These are phyloP conservation scores for Toxotes chatareus DNA, from an alignment of 2,113 vertebrate species.

Conservation along the genomic window DNA sequence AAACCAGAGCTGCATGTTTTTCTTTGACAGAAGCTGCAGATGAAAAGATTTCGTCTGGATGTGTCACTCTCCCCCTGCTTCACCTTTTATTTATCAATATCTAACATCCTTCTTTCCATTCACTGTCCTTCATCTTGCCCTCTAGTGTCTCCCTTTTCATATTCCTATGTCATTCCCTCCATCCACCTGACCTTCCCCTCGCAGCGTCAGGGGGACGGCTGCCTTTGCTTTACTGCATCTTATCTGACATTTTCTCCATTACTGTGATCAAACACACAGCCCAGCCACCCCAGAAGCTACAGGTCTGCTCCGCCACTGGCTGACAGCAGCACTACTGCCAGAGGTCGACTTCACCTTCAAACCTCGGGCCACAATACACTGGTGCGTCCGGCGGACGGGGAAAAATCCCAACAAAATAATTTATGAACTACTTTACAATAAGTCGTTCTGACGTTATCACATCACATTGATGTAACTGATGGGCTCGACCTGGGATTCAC, in stretches of 20 bases:
- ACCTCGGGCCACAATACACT: background rate
- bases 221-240: constrained; percentile 38
- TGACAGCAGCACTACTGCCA: background rate
- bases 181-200: background rate
- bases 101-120: constrained; percentile 8
- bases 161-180: constrained; percentile 15
- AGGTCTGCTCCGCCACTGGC: constrained; percentile 3
- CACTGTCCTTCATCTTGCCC: constrained; percentile 1
- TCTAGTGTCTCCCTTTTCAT: constrained; percentile 10
- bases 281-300: constrained; percentile 34
- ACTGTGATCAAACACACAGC: constrained; percentile 48
- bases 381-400: background rate
- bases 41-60: background rate
- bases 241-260: constrained; percentile 59
- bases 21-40: background rate
- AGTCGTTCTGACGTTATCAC: too few relatives aligned
- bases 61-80: background rate
- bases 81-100: background rate
- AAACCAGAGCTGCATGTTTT: background rate
- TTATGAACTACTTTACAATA: too few relatives aligned
- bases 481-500: too few relatives aligned
- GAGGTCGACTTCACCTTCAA: constrained; percentile 26
- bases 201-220: constrained; percentile 18
- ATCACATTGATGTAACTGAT: too few relatives aligned
- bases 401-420: too few relatives aligned